Evolutionary conservation across 1,140 invertebrate species (phyloP).

Genomic region (Oryzaephilus surinamensis): DNA sequence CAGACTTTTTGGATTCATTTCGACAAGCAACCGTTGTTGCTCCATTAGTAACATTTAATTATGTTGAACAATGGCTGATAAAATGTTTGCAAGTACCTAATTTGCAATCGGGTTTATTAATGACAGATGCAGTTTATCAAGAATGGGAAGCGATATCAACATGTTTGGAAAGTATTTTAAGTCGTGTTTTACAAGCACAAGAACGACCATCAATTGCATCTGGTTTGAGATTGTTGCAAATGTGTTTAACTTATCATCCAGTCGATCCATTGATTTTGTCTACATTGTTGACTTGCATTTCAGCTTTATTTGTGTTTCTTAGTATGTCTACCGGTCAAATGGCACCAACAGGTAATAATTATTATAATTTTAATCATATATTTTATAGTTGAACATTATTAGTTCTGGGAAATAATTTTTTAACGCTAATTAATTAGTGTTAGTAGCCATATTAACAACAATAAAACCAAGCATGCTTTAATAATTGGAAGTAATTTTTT

Average conservation of each 20-base stretch:
- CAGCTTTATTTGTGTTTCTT: conserved; percentile 80
- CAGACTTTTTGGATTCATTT: conserved; percentile 68
- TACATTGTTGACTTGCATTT: conserved; percentile 75
- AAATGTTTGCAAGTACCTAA: conserved; percentile 36
- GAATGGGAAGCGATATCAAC: conserved; percentile 77
- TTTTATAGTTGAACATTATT: no score
- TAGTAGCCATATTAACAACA: no score
- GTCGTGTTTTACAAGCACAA: conserved; percentile 54
- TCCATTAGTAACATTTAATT: conserved; percentile 66
- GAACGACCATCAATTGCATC: conserved; percentile 56
- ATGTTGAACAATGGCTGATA: conserved; percentile 69
- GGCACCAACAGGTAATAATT: conserved; percentile 37
- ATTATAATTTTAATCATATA: not conserved
- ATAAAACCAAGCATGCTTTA: no score
- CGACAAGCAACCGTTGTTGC: conserved; percentile 67
- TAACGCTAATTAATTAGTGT: no score
- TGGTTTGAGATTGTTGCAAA: conserved; percentile 56
- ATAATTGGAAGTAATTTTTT: no score
- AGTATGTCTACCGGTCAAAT: conserved; percentile 74
- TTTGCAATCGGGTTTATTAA: conserved; percentile 29
- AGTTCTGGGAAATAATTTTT: no score
- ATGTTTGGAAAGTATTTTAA: conserved; percentile 67
- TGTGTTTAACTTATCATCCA: conserved; percentile 64
- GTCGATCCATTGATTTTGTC: conserved; percentile 68
- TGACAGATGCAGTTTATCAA: conserved; percentile 54